Percentiles rank a stretch among this genome's conserved stretches.
Conservation (phyloP, 1,140 invertebrate species). For the Dreissena rostriformis region DNA sequence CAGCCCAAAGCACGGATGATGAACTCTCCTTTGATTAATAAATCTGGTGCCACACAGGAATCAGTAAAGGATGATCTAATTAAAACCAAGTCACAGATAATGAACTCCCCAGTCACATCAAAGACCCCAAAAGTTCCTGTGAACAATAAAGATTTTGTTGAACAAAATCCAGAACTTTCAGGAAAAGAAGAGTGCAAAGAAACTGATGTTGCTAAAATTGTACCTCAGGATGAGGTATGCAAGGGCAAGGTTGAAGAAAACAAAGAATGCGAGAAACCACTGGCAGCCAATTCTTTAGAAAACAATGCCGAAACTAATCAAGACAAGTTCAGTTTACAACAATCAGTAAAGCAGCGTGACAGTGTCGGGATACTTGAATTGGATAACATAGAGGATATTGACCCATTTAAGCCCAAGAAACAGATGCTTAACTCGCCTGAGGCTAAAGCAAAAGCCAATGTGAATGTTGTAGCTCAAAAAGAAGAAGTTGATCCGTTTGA, state of each 20-base stretch:
- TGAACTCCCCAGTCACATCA: slow-evolving; percentile 9
- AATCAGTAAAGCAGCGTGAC: neutral
- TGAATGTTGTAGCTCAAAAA: neutral
- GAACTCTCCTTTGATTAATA: neutral
- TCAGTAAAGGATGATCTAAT: slow-evolving; percentile 23
- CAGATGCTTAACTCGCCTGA: slow-evolving; percentile 27
- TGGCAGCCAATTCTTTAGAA: too few relatives aligned
- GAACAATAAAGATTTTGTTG: neutral
- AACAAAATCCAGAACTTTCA: neutral
- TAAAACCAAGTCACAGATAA: slow-evolving; percentile 40
- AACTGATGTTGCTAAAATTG: neutral
- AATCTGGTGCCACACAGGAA: neutral
- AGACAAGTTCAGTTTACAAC: too few relatives aligned
- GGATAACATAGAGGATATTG: too few relatives aligned
- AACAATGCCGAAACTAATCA: too few relatives aligned
- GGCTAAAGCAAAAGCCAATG: neutral
- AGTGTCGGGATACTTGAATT: neutral
- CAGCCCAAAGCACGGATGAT: slow-evolving; percentile 36
- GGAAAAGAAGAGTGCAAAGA: neutral
- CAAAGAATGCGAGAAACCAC: too few relatives aligned
- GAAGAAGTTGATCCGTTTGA: slow-evolving; percentile 51
- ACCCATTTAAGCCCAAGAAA: slow-evolving; percentile 6
- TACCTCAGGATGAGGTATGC: neutral
- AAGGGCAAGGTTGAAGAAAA: neutral
- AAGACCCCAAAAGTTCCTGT: neutral